These are phyloP conservation scores for Pristionchus fissidentatus DNA, from an alignment of 2,888 invertebrate species.

Conservation along the genomic window DNA sequence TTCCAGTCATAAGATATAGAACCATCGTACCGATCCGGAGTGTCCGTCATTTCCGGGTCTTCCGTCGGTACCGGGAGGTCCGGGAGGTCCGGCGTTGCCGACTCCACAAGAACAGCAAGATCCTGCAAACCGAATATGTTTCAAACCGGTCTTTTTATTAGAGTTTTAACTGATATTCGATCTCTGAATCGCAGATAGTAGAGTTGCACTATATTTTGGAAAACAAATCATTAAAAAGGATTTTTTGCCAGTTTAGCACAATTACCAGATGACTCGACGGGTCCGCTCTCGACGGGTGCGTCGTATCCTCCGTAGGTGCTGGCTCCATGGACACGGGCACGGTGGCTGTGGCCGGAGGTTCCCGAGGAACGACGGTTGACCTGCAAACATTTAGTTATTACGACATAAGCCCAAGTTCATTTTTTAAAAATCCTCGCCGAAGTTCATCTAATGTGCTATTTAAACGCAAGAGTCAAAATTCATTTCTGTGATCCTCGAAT, in stretches of 20 bases:
- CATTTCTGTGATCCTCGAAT: not conserved
- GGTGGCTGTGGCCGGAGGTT: not conserved
- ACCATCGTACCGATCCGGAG: conserved; percentile 23
- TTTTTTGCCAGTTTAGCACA: not conserved
- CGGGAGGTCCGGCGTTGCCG: conserved; percentile 49
- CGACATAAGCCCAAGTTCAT: too few relatives aligned
- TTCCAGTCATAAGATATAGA: not conserved
- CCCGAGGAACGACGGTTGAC: conserved; percentile 37
- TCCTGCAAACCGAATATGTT: conserved; percentile 4
- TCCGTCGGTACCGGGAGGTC: conserved; percentile 48
- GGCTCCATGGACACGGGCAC: conserved; percentile 35
- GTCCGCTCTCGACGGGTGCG: conserved; percentile 30
- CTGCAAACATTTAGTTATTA: too few relatives aligned
- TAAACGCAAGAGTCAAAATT: too few relatives aligned
- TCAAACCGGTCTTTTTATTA: too few relatives aligned
- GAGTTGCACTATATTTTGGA: not conserved
- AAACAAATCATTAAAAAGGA: not conserved
- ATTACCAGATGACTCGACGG: conserved; percentile 2
- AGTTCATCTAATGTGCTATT: too few relatives aligned
- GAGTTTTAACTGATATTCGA: not conserved
- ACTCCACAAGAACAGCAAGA: conserved; percentile 50
- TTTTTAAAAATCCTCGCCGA: too few relatives aligned
- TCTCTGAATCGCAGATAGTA: not conserved
- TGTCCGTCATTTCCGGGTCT: conserved; percentile 45
- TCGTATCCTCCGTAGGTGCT: conserved; percentile 27